Percentiles rank a stretch among this genome's conserved stretches.
Evolutionary conservation across 2,797 vertebrate species (phyloP).

Genomic region (Miopithecus talapoin): DNA sequence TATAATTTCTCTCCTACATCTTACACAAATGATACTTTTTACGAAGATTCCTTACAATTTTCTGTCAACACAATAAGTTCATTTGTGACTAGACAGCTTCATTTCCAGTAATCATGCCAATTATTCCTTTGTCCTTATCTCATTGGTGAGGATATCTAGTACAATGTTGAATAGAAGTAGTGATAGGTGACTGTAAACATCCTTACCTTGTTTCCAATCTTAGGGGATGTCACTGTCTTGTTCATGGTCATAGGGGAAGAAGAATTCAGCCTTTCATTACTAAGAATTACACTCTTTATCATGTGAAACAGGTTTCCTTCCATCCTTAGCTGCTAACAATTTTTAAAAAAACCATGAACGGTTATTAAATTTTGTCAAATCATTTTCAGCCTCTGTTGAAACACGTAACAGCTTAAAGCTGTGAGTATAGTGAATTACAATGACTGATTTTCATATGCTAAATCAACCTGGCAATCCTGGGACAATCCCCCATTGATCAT

Average conservation of each 20-base stretch:
- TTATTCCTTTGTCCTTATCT: conserved; percentile 36
- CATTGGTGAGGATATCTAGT: conserved; percentile 7
- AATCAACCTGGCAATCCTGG: conserved; percentile 42
- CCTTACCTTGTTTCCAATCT: background rate
- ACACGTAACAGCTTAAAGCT: conserved; percentile 23
- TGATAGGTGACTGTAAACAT: background rate
- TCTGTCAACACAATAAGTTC: conserved; percentile 13
- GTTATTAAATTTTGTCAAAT: conserved; percentile 43
- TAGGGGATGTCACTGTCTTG: background rate
- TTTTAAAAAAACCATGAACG: background rate
- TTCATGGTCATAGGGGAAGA: background rate
- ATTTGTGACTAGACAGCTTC: conserved; percentile 17
- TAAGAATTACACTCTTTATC: background rate
- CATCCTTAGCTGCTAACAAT: background rate
- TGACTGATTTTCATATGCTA: conserved; percentile 42
- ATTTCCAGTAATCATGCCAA: conserved; percentile 1
- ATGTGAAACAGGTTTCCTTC: background rate
- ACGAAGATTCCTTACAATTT: conserved; percentile 18
- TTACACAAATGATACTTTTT: conserved; percentile 28
- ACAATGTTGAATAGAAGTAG: background rate
- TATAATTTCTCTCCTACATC: background rate
- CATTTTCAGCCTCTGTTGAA: conserved; percentile 39
- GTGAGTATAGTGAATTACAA: conserved; percentile 8
- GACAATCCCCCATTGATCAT: background rate
- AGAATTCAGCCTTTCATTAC: background rate